Percentiles rank a stretch among this genome's conserved stretches.
Conservation (phyloP, 2,888 invertebrate species). For the Sipha maydis region DNA sequence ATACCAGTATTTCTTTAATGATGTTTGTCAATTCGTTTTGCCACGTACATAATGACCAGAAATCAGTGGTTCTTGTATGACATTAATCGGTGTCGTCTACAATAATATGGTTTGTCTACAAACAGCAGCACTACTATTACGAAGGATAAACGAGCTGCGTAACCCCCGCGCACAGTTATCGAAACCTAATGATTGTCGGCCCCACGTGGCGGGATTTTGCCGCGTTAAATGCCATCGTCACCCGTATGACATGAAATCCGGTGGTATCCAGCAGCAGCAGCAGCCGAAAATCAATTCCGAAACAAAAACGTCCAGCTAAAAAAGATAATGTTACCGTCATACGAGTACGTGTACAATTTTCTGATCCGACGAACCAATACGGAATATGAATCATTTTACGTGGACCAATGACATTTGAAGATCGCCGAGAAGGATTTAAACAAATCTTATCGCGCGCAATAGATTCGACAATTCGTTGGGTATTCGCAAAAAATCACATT, state of each 20-base stretch:
- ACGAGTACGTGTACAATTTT: too few relatives aligned
- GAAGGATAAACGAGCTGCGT: background rate
- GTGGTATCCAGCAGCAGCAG: background rate
- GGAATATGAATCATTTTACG: too few relatives aligned
- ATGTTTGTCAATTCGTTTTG: conserved; percentile 28
- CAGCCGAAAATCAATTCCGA: background rate
- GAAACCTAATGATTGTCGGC: conserved; percentile 2
- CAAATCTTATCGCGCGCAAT: too few relatives aligned
- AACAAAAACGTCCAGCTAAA: background rate
- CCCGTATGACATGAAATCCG: background rate
- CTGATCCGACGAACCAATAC: too few relatives aligned
- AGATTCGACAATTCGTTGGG: too few relatives aligned
- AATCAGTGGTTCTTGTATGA: background rate
- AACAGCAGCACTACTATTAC: background rate
- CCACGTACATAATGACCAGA: conserved; percentile 3
- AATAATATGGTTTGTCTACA: too few relatives aligned
- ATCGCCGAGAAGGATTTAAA: too few relatives aligned
- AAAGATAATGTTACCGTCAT: background rate
- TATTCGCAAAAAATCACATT: too few relatives aligned
- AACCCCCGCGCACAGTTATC: background rate
- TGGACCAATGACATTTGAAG: too few relatives aligned
- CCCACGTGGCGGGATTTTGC: background rate
- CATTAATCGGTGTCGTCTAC: conserved; percentile 15
- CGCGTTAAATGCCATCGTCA: background rate
- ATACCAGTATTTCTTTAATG: background rate